Base-by-base conservation (phyloP, 1,140 invertebrate species). In the Lanistes nyassanus region DNA sequence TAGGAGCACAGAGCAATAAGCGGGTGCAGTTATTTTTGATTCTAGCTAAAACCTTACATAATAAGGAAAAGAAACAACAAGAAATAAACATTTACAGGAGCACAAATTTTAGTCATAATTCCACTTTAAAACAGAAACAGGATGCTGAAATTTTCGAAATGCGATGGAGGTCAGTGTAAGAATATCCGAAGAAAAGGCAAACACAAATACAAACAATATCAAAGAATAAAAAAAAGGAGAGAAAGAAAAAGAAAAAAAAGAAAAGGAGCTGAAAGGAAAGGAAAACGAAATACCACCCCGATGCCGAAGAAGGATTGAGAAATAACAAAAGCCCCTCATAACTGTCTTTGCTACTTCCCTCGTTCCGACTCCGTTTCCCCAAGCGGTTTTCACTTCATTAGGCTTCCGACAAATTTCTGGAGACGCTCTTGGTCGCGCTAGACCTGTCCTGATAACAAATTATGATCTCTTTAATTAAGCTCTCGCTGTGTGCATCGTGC, bases 381-480 rank as follows among this genome's bases (percentile, higher is more conserved):
- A 60, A 31, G n/a, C 56, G 29, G 56, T n/a, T 60, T n/a, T n/a
- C 56, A 31, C 56, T 31, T 60, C 56, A 60, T 60, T 60, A 60
- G 29, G 56, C 56, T 26, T n/a, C 23, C 56, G 56, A 60, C 3
- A 60, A 60, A 60, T 60, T 60, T n/a, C 29, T 9, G 23, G 29
- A 60, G 56, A n/a, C 56, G 56, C 56, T 23, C 13, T 60, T 31
- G 56, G 56, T 60, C 56, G 29, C 29, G 56, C 56, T 23, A 60
- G n/a, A 60, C 56, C n/a, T 60, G n/a, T n/a, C 56, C 9, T 31
- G n/a, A 60, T 60, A n/a, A n/a, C 56, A 60, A 60, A n/a, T 60
- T 60, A 60, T 60, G 56, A 60, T 60, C 56, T n/a, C 56, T 26
- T 60, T 60, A 60, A 60, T 60, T 60, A 26, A 60, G 56, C 56